Evolutionary conservation across 2,888 invertebrate species (phyloP).

Genomic region (Sialis lutaria): DNA sequence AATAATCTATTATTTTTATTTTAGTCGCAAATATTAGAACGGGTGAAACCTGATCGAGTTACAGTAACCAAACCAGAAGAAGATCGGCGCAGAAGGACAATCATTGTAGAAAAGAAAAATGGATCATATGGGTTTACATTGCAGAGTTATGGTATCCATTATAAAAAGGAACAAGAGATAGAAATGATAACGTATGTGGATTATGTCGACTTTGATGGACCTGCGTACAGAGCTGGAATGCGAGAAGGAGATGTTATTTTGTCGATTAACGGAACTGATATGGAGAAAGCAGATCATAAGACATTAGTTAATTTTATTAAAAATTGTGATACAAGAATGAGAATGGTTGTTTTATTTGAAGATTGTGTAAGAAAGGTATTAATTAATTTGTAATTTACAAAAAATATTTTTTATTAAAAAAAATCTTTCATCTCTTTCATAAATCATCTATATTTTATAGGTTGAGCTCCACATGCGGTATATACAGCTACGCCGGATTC

Average conservation of each 20-base stretch:
- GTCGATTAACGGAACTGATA: slow-evolving; percentile 88
- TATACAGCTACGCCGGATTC: slow-evolving; percentile 68
- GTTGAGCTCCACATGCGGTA: slow-evolving; percentile 86
- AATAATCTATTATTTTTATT: slow-evolving; percentile 11
- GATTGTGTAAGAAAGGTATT: slow-evolving; percentile 83
- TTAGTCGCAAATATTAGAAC: slow-evolving; percentile 47
- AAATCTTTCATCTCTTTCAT: not conserved
- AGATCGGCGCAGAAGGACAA: slow-evolving; percentile 74
- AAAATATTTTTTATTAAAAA: not conserved
- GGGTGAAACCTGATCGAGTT: slow-evolving; percentile 55
- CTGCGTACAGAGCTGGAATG: slow-evolving; percentile 87
- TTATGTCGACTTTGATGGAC: slow-evolving; percentile 83
- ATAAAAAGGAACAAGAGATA: slow-evolving; percentile 83
- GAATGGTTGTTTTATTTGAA: slow-evolving; percentile 93
- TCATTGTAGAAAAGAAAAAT: slow-evolving; percentile 80
- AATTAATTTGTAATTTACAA: slow-evolving; percentile 3
- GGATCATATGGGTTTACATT: slow-evolving; percentile 89
- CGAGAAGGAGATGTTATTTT: slow-evolving; percentile 91
- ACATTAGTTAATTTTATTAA: slow-evolving; percentile 84
- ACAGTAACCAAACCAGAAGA: slow-evolving; percentile 59
- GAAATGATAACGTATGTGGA: slow-evolving; percentile 97
- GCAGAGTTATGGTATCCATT: slow-evolving; percentile 94
- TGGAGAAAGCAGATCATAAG: slow-evolving; percentile 89
- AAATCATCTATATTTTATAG: slow-evolving; percentile 19
- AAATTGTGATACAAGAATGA: slow-evolving; percentile 74